Evolutionary conservation across 2,888 invertebrate genomes (phyloP).

Genomic region (Athalia circularis): DNA sequence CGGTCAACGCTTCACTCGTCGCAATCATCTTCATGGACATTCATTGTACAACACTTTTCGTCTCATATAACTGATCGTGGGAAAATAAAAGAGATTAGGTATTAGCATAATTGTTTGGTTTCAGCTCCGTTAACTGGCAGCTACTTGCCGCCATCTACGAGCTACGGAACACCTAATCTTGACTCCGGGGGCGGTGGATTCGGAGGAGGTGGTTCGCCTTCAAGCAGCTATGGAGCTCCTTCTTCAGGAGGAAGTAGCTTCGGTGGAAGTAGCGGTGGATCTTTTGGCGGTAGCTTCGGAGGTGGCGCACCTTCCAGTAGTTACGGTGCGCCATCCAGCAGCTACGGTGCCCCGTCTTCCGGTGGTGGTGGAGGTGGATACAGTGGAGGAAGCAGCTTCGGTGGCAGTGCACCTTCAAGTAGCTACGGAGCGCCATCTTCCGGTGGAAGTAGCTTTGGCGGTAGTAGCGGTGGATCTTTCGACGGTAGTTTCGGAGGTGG

Average conservation of each 20-base stretch:
- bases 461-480: conserved; percentile 55
- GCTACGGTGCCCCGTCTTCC: conserved; percentile 64
- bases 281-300: conserved; percentile 55
- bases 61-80: not conserved
- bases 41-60: not conserved
- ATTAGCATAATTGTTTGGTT: not conserved
- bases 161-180: conserved; percentile 72
- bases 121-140: conserved; percentile 77
- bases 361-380: conserved; percentile 56
- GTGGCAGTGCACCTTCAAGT: conserved; percentile 60
- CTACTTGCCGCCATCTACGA: conserved; percentile 78
- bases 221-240: conserved; percentile 72
- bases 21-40: not conserved
- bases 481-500: conserved; percentile 49
- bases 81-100: not conserved
- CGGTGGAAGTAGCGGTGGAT: conserved; percentile 72
- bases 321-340: conserved; percentile 71
- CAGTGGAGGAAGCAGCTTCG: conserved; percentile 53
- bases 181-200: conserved; percentile 65
- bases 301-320: conserved; percentile 56
- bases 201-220: conserved; percentile 55
- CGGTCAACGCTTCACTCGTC: not conserved
- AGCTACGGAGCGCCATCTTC: conserved; percentile 57
- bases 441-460: conserved; percentile 46
- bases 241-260: conserved; percentile 72